phyloP scores from a whole-genome alignment of 1,140 invertebrate species.

The Brachystomella parvula region DNA sequence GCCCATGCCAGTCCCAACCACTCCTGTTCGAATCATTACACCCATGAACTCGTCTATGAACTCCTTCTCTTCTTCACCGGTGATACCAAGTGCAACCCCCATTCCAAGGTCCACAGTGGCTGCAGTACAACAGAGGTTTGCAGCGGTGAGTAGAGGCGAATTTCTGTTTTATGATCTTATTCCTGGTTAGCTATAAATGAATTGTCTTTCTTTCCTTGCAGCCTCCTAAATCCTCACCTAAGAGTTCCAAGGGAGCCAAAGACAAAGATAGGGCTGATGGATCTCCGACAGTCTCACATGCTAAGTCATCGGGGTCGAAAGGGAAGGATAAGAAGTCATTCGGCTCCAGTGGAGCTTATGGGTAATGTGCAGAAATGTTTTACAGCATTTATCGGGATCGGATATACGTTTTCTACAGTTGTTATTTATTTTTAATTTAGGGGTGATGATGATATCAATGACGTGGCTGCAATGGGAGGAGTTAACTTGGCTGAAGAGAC shows the following conservation, averaged over 20 bases:
- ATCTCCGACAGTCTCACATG: conserved; percentile 10
- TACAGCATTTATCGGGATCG: neutral
- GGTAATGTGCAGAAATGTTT: neutral
- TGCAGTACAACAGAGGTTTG: conserved; percentile 30
- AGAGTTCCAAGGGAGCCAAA: conserved; percentile 3
- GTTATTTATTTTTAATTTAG: conserved; percentile 42
- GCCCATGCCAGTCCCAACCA: conserved; percentile 14
- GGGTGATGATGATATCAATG: conserved; percentile 92
- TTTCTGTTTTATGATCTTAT: conserved; percentile 12
- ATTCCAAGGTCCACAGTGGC: conserved; percentile 28
- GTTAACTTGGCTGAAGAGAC: conserved; percentile 96
- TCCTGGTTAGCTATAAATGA: neutral
- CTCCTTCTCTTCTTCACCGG: conserved; percentile 17
- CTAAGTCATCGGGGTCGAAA: conserved; percentile 42
- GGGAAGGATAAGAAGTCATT: conserved; percentile 47
- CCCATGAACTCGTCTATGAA: conserved; percentile 31
- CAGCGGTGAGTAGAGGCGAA: conserved; percentile 19
- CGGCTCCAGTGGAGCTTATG: neutral
- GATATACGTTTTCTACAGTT: conserved; percentile 46
- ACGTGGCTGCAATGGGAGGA: conserved; percentile 97
- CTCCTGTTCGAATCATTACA: conserved; percentile 39
- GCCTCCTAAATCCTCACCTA: neutral
- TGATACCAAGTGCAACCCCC: conserved; percentile 19
- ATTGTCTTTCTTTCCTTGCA: neutral
- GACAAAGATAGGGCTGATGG: neutral